phyloP scores from a whole-genome alignment of 2,113 vertebrate genomes.

The Grus americana region DNA sequence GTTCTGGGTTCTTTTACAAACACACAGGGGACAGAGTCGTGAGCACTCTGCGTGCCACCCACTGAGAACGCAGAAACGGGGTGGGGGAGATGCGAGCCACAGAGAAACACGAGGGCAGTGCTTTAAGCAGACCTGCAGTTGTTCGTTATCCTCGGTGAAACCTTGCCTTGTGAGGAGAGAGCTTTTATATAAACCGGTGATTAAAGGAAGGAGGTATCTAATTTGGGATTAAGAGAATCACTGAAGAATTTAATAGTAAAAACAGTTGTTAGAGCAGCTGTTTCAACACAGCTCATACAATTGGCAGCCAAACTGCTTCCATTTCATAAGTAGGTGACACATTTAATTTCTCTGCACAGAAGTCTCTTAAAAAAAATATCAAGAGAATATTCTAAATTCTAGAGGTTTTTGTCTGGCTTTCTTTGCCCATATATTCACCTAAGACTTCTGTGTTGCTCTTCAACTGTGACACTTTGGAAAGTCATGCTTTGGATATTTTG shows the following conservation, averaged over 20 bases:
- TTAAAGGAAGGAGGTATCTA: conserved; percentile 45
- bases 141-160: conserved; percentile 25
- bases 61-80: not conserved
- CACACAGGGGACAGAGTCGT: not conserved
- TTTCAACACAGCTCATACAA: conserved; percentile 16
- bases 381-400: conserved; percentile 50
- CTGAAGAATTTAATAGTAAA: conserved; percentile 50
- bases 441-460: not conserved
- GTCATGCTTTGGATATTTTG: not conserved
- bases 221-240: conserved; percentile 42
- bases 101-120: not conserved
- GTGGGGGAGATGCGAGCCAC: not conserved
- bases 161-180: not conserved
- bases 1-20: conserved; percentile 24
- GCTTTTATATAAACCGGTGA: conserved; percentile 34
- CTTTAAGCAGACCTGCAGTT: not conserved
- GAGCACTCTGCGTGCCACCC: not conserved
- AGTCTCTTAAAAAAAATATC: conserved; percentile 11
- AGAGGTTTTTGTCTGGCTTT: not conserved
- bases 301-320: conserved; percentile 29
- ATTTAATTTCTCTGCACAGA: conserved; percentile 61
- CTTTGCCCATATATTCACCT: not conserved
- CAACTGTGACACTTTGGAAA: not conserved
- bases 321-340: conserved; percentile 53
- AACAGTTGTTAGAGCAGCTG: conserved; percentile 48